Base-by-base conservation (phyloP, 2,113 vertebrate genomes). In the Chamaetylas fuelleborni region DNA sequence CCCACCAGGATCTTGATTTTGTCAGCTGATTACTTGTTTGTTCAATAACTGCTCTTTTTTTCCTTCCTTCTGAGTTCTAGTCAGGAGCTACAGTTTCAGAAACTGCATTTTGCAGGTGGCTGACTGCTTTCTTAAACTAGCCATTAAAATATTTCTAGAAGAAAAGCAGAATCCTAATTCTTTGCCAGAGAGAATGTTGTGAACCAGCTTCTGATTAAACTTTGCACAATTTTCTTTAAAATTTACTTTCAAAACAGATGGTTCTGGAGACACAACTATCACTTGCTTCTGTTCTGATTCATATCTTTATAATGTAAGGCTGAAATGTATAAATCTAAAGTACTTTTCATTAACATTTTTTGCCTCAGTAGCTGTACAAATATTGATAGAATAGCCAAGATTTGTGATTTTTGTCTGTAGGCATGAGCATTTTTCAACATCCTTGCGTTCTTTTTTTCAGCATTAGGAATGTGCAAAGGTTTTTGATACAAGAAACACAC, bases 231-330 rank as follows among this genome's bases (percentile, higher is more conserved):
- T 95, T 88, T 93, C 56, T 88, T 94, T 93, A 84, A 92, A 88
- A 86, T 81, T 86, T 88, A 56, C 61, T 94, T 88, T 62, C 80
- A 67, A 83, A 92, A 48, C 90, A 97, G 92, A 94, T 97, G 86
- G 80, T 90, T 92, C 72, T 83, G 82, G 86, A 92, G 77, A 64
- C 3, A 3, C 28, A 90, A 83, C 80, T 90, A 76, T 84, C 80
- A 86, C 60, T 45, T 58, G 19, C 58, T 94, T 94, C 69, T 93
- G 36, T 67, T 95, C 82, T 88, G 90, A 93, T 96, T 92, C 69
- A 88, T 77, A 26, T 57, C 69, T 90, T 92, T 71, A 33, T 80
- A 92, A 81, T 53, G 38, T 48, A 88, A 83, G 36, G 60, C 56
- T 93, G 95, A 53, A 92, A 79, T 88, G 18, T 94, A 89, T 90